Conservation (phyloP, 1,140 invertebrate genomes). For the Megathymus violae region DNA sequence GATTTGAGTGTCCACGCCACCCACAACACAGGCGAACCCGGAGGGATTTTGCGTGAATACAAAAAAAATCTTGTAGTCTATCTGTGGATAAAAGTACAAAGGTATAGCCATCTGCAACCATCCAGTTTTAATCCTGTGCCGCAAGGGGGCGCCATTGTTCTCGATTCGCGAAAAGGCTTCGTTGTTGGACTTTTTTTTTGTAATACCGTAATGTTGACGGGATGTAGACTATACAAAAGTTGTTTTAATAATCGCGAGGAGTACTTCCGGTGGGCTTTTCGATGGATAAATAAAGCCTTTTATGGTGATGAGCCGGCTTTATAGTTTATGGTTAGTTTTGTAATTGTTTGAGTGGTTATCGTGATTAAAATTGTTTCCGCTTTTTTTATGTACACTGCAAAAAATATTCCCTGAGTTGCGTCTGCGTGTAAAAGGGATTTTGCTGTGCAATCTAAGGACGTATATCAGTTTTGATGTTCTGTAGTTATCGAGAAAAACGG, state of each 20-base stretch:
- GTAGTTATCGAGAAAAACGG: no score
- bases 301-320: background rate
- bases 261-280: background rate
- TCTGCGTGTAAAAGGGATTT: no score
- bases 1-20: no score
- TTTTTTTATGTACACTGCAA: no score
- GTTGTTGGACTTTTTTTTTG: background rate
- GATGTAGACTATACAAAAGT: background rate
- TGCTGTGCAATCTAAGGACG: no score
- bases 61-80: no score
- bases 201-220: background rate
- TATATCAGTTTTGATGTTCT: no score
- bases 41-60: no score
- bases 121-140: background rate
- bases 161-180: background rate
- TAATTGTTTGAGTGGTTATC: background rate
- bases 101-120: background rate
- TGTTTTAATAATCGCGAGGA: background rate
- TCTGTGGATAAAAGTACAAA: background rate
- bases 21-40: no score
- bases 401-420: no score
- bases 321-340: background rate
- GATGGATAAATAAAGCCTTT: background rate
- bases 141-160: background rate
- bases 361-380: background rate